Evolutionary conservation across 2,113 vertebrate species (phyloP), one percentile per base, ranked within the genome.

Genomic region (Butorides virescens): DNA sequence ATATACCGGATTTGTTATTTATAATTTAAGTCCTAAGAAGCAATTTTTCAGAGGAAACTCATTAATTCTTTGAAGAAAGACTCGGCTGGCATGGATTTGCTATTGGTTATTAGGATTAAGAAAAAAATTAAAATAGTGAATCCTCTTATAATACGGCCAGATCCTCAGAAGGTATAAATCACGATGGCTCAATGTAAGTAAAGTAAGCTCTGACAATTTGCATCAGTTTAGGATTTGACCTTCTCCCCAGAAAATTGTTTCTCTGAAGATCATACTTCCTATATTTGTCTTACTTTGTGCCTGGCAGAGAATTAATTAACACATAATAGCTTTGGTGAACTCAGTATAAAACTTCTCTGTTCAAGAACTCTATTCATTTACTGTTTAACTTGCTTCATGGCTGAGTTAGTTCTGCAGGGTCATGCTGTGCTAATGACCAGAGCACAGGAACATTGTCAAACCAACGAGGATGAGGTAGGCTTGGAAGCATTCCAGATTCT

Each of bases 341-440:
- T 96, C 86, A 65, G 88, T 91, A 95, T 92, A 96, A 96, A 96
- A 97, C 78, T 96, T 90, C 65, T 39, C 84, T 94, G 91, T 88
- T 97, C 80, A 92, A 76, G 96, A 97, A 84, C 82, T 93, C 93
- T 89, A 76, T 97, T 97, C 95, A 92, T 96, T 97, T 97, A 97
- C 96, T 97, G 95, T 97, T 98, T 97, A 97, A 97, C 97, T 96
- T 96, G 87, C 94, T 98, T 97, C 96, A 97, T 93, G 96, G 96
- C 92, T 95, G 96, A 98, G 95, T 97, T 96, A 92, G 89, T 95
- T 94, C 88, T 93, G 80, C 76, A 86, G 96, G 94, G 95, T 97
- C 95, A 87, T 84, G 84, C 90, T 91, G 96, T 95, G 71, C 95
- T 97, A 96, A 95, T 93, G 91, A 92, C 97, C 93, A 86, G 79